Evolutionary conservation across 2,888 invertebrate genomes (phyloP).

Genomic region (Drosophila neutralis): DNA sequence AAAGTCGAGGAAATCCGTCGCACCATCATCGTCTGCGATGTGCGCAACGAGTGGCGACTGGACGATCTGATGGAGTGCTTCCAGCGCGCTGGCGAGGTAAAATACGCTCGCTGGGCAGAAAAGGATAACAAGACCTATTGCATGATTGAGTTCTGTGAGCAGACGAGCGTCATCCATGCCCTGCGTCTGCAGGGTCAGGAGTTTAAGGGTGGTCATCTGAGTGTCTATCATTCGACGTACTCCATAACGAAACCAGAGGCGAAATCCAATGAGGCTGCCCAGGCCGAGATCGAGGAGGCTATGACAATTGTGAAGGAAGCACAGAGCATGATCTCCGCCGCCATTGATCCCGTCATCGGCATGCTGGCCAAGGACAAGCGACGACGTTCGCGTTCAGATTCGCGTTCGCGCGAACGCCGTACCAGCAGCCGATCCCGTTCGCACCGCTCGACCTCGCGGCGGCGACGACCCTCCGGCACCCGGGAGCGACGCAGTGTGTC

Average conservation of each 20-base stretch:
- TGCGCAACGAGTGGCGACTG: constrained; percentile 89
- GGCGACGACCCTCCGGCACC: constrained; percentile 86
- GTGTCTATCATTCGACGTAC: constrained; percentile 95
- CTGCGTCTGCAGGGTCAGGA: constrained; percentile 92
- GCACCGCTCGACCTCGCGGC: constrained; percentile 88
- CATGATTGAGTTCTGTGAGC: constrained; percentile 97
- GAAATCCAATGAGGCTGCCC: constrained; percentile 97
- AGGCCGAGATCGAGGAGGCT: constrained; percentile 97
- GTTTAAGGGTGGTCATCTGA: constrained; percentile 88
- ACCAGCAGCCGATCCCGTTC: constrained; percentile 87
- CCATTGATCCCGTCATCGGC: constrained; percentile 96
- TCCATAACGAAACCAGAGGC: constrained; percentile 96
- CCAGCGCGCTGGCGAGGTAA: constrained; percentile 95
- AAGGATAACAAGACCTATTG: constrained; percentile 92
- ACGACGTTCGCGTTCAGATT: constrained; percentile 85
- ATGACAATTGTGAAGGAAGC: constrained; percentile 98
- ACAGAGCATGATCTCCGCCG: constrained; percentile 96
- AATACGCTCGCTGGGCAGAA: constrained; percentile 96
- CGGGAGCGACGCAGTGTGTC: constrained; percentile 86
- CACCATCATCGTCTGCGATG: constrained; percentile 94
- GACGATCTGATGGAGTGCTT: constrained; percentile 96
- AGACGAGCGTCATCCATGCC: constrained; percentile 93
- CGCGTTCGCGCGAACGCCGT: constrained; percentile 87
- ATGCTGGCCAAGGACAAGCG: constrained; percentile 94
- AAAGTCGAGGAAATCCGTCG: constrained; percentile 98